Evolutionary conservation across 2,797 vertebrate species (phyloP), one percentile per base, ranked within the genome.

Genomic region (Smutsia temminckii): DNA sequence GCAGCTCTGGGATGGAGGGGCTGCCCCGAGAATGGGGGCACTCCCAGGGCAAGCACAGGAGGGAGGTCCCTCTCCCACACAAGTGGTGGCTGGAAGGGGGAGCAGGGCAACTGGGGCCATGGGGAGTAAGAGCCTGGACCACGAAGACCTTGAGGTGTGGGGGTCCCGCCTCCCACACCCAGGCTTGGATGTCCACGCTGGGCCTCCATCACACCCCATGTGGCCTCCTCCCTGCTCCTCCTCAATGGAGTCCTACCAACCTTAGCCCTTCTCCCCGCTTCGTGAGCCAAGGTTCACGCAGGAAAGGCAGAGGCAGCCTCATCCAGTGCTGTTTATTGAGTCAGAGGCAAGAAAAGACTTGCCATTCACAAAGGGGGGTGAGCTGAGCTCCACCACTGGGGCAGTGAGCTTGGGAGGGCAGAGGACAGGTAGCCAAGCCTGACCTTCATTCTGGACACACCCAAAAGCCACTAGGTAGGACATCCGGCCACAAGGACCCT

Each of bases 321-420:
- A 4, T 93, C 55, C 77, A 85, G 84, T 81, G 92, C n/a, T 86
- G 53, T 97, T 98, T 98, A 98, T 96, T 97, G 75, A 61, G 21
- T 96, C 92, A 57, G 64, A 79, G 17, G 29, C 40, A 11, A 53
- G 49, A 77, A 59, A 61, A 34, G 63, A 53, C 29, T 32, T 81
- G 34, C 61, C 37, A 0, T 64, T 46, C 37, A 85, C 68, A 53
- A 91, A 85, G 14, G 18, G n/a, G n/a, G 71, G 72, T 20, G 17
- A 63, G 27, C 27, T 42, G 69, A 93, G 42, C 85, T 53, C 37
- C 5, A 21, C 13, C 3, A 0, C 1, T 3, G 21, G 37, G 37
- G 74, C 1, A 32, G 17, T 0, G 14, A 27, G 51, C 71, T 42
- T 23, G 20, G 57, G 64, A 63, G 13, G 71, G 9, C 49, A 42